phyloP scores from a whole-genome alignment of 2,888 invertebrate species.

The Mythimna ferrago region DNA sequence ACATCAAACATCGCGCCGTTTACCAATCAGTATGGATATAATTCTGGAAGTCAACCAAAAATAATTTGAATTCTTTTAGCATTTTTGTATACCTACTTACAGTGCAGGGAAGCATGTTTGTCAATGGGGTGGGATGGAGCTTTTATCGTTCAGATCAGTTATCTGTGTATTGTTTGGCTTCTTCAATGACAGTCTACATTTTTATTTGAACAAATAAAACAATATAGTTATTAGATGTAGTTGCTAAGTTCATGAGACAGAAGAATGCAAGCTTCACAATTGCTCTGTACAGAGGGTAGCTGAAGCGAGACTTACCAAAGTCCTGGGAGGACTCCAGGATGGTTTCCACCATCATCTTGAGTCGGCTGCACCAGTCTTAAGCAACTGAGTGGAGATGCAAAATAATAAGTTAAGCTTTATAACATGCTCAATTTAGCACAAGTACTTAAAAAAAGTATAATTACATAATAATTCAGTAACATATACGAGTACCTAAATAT shows the following conservation, averaged over 20 bases:
- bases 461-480: not conserved
- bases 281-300: not conserved
- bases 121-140: no score
- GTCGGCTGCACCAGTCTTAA: constrained; percentile 71
- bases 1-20: no score
- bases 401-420: constrained; percentile 66
- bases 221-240: not conserved
- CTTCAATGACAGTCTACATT: not conserved
- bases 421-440: constrained; percentile 31
- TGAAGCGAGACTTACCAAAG: constrained; percentile 80
- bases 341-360: constrained; percentile 89
- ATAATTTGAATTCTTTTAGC: no score
- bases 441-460: not conserved
- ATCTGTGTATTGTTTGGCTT: no score
- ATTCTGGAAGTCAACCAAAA: no score
- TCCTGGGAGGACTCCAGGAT: constrained; percentile 88
- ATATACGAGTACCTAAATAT: not conserved
- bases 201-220: not conserved
- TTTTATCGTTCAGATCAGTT: no score
- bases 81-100: no score
- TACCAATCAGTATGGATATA: no score
- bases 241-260: not conserved
- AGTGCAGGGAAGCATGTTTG: no score
- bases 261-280: not conserved
- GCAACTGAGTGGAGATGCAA: constrained; percentile 77